These are phyloP conservation scores for Cosmia pyralina DNA, from an alignment of 2,888 invertebrate genomes.

Conservation along the genomic window DNA sequence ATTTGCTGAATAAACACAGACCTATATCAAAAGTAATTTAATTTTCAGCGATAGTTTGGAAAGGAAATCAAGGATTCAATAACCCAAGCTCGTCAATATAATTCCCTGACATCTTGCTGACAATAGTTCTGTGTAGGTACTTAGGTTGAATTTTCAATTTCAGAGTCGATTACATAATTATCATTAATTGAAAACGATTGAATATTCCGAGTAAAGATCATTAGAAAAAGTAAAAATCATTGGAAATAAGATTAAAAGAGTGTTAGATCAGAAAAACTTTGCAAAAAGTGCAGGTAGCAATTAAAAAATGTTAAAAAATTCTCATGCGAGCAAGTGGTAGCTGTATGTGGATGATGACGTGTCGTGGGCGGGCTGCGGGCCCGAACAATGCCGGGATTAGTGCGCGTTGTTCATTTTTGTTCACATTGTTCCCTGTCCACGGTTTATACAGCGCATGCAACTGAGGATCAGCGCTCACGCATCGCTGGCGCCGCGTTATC, in stretches of 20 bases:
- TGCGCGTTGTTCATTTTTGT: slow-evolving; percentile 79
- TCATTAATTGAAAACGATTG: not conserved
- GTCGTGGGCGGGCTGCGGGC: slow-evolving; percentile 51
- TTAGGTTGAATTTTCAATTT: not conserved
- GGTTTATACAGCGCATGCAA: slow-evolving; percentile 76
- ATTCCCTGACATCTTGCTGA: slow-evolving; percentile 10
- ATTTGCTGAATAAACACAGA: slow-evolving; percentile 87
- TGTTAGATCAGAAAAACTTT: not conserved
- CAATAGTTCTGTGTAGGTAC: not conserved
- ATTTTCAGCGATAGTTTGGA: slow-evolving; percentile 70
- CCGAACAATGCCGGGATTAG: slow-evolving; percentile 83
- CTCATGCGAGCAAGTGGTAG: slow-evolving; percentile 69
- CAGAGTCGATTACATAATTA: not conserved
- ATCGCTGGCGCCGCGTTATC: slow-evolving; percentile 81
- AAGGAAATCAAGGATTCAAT: slow-evolving; percentile 70
- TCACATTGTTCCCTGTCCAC: slow-evolving; percentile 76
- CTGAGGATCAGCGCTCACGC: slow-evolving; percentile 78
- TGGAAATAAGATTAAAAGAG: not conserved
- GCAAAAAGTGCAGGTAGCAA: slow-evolving; percentile 53
- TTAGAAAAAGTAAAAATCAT: not conserved
- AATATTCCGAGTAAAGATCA: not conserved
- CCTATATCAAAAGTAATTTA: slow-evolving; percentile 81
- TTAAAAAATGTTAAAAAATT: slow-evolving; percentile 52
- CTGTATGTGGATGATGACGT: slow-evolving; percentile 62
- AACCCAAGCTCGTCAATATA: slow-evolving; percentile 28